Base-by-base conservation (phyloP, 2,797 vertebrate genomes). In the Oryzias sinensis region DNA sequence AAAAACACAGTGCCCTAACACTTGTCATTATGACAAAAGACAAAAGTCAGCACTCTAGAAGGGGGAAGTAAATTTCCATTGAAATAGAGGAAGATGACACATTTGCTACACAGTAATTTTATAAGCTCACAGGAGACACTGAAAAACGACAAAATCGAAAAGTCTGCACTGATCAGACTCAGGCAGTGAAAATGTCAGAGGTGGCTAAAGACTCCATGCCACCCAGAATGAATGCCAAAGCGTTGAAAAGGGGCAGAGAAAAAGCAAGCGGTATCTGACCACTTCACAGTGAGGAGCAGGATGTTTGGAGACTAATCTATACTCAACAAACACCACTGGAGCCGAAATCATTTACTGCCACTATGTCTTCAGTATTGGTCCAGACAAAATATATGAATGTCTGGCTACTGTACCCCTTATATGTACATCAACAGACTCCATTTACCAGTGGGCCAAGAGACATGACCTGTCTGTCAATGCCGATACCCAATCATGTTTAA, bases 301-400 rank as follows among this genome's bases (percentile, higher is more conserved):
- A 88, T 87, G 87, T 92, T 87, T 91, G 86, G 86, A 89, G 84
- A 83, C 78, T 86, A 81, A 67, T 70, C 82, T 79, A 74, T 79
- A 68, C 83, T 86, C 89, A 80, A 88, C 81, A 91, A 92, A 92
- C 80, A 91, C 65, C 62, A 67, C 83, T 82, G 82, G 82, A 85
- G 84, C 83, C 88, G 76, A 69, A 86, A 85, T 53, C 84, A 71
- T 80, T 68, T 69, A 54, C 68, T 79, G 75, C 80, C 76, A 83
- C 75, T 76, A 76, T 83, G 84, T 88, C 88, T 70, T 48, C 68
- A 74, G 65, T 75, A 80, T 82, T 87, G 78, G 75, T 62, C 67
- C 71, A 79, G 79, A 88, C 82, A 89, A 88, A 84, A 85, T 88
- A 84, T 88, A 86, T 80, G 69, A 62, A 73, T 59, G 79, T 72